A percentile compares a stretch with the other conserved stretches of the same genome.
phyloP scores from a whole-genome alignment of 2,797 vertebrate genomes.

The Channallabes apus region DNA sequence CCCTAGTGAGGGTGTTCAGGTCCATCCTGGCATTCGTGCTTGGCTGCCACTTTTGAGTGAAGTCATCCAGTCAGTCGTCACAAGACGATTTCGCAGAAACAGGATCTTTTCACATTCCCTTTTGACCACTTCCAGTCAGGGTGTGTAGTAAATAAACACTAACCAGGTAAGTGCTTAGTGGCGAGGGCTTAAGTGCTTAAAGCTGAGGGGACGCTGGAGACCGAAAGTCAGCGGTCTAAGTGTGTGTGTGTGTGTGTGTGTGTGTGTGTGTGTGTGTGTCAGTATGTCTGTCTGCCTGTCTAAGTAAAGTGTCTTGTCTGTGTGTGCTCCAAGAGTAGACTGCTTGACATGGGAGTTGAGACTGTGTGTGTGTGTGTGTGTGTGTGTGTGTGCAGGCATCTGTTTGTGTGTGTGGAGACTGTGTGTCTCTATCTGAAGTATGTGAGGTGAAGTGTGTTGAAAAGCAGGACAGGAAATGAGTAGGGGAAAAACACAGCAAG shows the following conservation, averaged over 20 bases:
- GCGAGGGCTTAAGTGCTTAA: slow-evolving; percentile 12
- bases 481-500: slow-evolving; percentile 20
- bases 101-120: background rate
- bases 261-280: no score
- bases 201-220: slow-evolving; percentile 19
- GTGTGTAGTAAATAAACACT: slow-evolving; percentile 12
- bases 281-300: background rate
- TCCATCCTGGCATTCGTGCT: background rate
- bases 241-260: slow-evolving; percentile 10
- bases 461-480: slow-evolving; percentile 65
- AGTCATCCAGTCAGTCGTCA: background rate
- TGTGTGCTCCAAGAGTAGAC: slow-evolving; percentile 6
- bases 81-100: background rate
- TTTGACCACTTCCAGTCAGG: background rate
- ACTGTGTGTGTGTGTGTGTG: slow-evolving; percentile 15
- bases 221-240: background rate
- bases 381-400: slow-evolving; percentile 17
- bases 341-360: background rate
- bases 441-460: slow-evolving; percentile 66
- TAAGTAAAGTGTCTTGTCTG: slow-evolving; percentile 16
- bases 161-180: background rate
- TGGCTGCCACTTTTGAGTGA: background rate
- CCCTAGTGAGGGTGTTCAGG: background rate
- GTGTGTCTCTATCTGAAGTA: slow-evolving; percentile 57
- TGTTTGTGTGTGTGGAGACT: background rate